Conservation (phyloP, 2,888 invertebrate genomes). For the Heliconius ethilla region DNA sequence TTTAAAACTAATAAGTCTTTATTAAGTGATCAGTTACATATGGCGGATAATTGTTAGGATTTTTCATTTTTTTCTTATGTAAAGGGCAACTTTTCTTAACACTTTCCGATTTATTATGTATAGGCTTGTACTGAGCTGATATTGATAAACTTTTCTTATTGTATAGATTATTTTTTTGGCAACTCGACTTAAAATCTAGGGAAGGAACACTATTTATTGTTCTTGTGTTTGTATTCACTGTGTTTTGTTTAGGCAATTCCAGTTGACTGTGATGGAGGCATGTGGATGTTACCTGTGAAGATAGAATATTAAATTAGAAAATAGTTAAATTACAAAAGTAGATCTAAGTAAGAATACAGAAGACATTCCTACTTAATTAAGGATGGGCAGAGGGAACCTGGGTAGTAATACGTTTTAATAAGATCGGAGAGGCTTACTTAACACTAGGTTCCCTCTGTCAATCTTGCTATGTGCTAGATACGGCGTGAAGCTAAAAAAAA, state of each 20-base stretch:
- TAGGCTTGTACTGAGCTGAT: constrained; percentile 68
- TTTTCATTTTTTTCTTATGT: constrained; percentile 70
- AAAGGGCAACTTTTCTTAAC: constrained; percentile 71
- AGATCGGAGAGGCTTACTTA: too few species aligned
- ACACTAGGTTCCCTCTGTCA: too few species aligned
- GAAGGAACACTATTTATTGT: constrained; percentile 44
- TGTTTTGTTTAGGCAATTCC: constrained; percentile 59
- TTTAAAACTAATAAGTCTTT: constrained; percentile 69
- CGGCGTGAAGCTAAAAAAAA: too few species aligned
- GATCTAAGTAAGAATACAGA: too few species aligned
- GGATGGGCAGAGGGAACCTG: background rate
- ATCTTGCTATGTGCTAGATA: too few species aligned
- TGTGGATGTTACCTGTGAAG: constrained; percentile 66
- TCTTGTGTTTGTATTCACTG: constrained; percentile 31
- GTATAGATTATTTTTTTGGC: constrained; percentile 58
- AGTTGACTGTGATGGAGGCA: constrained; percentile 76
- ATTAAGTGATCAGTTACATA: constrained; percentile 74
- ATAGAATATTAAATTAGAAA: background rate
- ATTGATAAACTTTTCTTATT: constrained; percentile 67
- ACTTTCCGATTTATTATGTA: constrained; percentile 73
- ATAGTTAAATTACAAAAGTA: too few species aligned
- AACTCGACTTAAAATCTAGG: constrained; percentile 50
- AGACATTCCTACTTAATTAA: background rate
- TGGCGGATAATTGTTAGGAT: constrained; percentile 59
- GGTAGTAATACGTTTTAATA: background rate